These are phyloP conservation scores for Leucopsar rothschildi DNA, from an alignment of 2,113 vertebrate genomes.

Conservation along the genomic window DNA sequence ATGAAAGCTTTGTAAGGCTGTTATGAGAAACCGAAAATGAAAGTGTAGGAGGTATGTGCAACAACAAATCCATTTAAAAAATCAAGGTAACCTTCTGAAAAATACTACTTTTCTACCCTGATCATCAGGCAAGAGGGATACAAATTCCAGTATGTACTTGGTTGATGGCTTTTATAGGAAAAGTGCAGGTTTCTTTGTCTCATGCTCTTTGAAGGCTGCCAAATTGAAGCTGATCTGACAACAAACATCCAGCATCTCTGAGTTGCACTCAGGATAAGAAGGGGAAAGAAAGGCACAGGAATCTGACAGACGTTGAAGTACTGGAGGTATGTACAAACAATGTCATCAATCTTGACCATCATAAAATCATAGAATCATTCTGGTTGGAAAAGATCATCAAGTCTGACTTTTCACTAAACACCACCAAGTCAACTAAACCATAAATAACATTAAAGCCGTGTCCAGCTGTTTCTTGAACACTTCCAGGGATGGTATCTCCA, in stretches of 20 bases:
- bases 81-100: neutral
- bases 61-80: neutral
- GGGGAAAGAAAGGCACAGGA: neutral
- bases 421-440: neutral
- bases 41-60: neutral
- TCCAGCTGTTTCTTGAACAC: neutral
- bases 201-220: neutral
- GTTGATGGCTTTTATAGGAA: neutral
- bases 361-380: neutral
- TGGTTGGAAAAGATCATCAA: neutral
- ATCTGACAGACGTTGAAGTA: rapidly evolving
- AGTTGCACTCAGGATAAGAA: neutral
- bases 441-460: rapidly evolving
- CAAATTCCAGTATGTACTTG: neutral
- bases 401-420: neutral
- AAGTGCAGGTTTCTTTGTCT: neutral
- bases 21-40: neutral
- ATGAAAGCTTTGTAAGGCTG: neutral
- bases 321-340: neutral
- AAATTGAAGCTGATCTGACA: neutral
- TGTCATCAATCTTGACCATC: neutral
- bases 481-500: neutral
- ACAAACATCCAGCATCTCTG: neutral
- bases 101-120: neutral
- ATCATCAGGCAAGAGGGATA: neutral